A percentile compares a stretch with the other conserved stretches of the same genome.
phyloP scores from a whole-genome alignment of 2,797 vertebrate genomes.

The Thamnophis elegans region DNA sequence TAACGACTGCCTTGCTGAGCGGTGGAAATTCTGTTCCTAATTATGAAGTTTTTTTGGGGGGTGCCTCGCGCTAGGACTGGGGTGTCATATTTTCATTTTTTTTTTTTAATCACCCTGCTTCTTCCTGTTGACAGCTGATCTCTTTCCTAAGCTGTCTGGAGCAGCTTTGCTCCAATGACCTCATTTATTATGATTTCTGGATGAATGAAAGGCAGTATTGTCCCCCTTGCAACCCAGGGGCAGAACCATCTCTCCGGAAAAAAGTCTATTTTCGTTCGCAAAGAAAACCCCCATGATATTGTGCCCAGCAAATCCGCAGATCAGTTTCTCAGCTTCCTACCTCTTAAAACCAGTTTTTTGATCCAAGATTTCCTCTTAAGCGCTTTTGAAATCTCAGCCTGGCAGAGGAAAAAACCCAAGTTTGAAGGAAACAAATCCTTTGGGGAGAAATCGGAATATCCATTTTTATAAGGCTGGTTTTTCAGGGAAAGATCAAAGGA shows the following conservation, averaged over 20 bases:
- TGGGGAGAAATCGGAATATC: background rate
- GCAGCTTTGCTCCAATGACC: conserved; percentile 14
- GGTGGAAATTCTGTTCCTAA: background rate
- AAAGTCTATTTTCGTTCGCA: background rate
- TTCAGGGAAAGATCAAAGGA: background rate
- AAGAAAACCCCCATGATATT: background rate
- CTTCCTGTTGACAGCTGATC: background rate
- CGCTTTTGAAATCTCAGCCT: background rate
- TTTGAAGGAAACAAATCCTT: background rate
- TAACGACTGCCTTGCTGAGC: background rate
- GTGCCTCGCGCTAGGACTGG: background rate
- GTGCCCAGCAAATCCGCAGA: background rate
- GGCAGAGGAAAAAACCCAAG: background rate
- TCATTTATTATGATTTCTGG: conserved; percentile 31
- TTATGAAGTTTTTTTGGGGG: background rate
- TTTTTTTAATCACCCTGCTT: background rate
- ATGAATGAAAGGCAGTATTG: conserved; percentile 25
- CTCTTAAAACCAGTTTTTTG: background rate
- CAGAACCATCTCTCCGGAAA: background rate
- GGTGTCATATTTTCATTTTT: conserved; percentile 1
- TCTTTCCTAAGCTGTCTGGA: background rate
- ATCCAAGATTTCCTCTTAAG: background rate
- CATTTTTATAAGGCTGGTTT: background rate
- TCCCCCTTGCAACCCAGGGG: background rate
- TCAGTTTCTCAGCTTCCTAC: background rate